Conservation (phyloP, 2,113 vertebrate genomes). For the Rhombomys opimus region DNA sequence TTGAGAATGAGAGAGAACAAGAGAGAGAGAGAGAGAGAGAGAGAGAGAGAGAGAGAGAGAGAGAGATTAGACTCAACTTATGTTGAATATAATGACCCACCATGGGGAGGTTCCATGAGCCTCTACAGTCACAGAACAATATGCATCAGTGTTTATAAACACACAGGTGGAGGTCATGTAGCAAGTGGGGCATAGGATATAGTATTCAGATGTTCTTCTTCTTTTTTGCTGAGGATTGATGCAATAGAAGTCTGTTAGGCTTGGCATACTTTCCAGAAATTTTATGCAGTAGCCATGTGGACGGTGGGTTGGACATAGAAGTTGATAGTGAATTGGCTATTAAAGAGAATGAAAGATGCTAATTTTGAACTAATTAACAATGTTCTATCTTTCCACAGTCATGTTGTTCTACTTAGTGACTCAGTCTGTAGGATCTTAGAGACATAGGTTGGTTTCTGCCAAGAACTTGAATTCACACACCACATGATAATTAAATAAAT, state of each 20-base stretch:
- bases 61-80: not conserved
- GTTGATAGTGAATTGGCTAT: not conserved
- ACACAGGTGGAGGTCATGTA: not conserved
- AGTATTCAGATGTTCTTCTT: not conserved
- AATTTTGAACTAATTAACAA: not conserved
- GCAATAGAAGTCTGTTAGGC: not conserved
- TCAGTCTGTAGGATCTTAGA: not conserved
- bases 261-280: not conserved
- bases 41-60: not conserved
- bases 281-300: not conserved
- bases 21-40: not conserved
- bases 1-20: not conserved
- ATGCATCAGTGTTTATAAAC: not conserved
- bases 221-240: not conserved
- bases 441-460: not conserved
- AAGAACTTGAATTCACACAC: not conserved
- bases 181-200: not conserved
- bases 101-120: not conserved
- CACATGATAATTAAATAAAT: not conserved
- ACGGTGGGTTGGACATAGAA: not conserved
- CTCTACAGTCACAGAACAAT: not conserved
- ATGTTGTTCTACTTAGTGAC: not conserved
- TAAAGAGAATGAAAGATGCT: too few species aligned
- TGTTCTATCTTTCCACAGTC: not conserved
- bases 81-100: not conserved